These are phyloP conservation scores for Enteromius afrohamiltoni DNA, from an alignment of 2,797 vertebrate genomes.

Conservation along the genomic window DNA sequence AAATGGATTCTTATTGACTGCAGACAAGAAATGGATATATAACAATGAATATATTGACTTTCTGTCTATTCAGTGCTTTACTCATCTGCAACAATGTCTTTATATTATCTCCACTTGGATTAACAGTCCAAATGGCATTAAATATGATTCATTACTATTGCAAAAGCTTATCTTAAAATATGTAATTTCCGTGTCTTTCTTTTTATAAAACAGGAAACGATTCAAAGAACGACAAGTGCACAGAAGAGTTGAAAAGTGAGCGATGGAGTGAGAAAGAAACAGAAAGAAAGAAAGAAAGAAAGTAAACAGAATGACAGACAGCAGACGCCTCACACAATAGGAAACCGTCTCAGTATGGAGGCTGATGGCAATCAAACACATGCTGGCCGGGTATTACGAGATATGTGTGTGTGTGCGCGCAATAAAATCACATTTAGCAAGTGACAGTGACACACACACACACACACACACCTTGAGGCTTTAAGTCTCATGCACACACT, in stretches of 20 bases:
- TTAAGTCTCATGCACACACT: conserved; percentile 45
- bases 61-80: not conserved
- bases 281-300: conserved; percentile 46
- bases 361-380: conserved; percentile 72
- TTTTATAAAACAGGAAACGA: not conserved
- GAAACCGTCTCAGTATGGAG: conserved; percentile 57
- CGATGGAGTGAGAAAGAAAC: conserved; percentile 8
- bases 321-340: conserved; percentile 56
- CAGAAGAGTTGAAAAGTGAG: conserved; percentile 20
- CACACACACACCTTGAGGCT: conserved; percentile 48
- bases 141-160: not conserved
- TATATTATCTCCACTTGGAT: not conserved
- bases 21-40: not conserved
- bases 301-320: conserved; percentile 52
- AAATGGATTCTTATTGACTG: not conserved
- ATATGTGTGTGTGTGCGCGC: conserved; percentile 36
- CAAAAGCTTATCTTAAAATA: not conserved
- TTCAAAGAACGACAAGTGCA: not conserved
- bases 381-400: conserved; percentile 70
- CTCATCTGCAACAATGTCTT: not conserved
- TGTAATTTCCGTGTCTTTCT: not conserved
- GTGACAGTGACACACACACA: conserved; percentile 54
- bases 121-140: not conserved
- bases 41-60: not conserved
- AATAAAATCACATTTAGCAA: conserved; percentile 70